Conservation (phyloP, 2,888 invertebrate species). For the Lypha dubia region DNA sequence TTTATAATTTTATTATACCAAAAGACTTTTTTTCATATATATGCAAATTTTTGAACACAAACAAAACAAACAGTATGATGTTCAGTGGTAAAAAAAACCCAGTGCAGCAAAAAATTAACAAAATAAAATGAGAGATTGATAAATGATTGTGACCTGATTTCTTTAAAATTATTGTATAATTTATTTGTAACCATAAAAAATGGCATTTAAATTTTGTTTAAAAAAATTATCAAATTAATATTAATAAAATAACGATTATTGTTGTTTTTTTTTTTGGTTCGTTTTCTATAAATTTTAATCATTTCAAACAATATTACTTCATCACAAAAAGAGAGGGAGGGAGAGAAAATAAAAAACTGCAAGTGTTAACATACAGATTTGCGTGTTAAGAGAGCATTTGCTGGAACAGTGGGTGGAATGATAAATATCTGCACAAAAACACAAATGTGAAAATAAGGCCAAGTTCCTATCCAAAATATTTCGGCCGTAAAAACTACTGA, state of each 20-base stretch:
- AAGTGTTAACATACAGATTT: background rate
- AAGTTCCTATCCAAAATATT: no score
- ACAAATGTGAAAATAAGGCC: no score
- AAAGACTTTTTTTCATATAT: constrained; percentile 12
- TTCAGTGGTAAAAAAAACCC: constrained; percentile 29
- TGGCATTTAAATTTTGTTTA: constrained; percentile 39
- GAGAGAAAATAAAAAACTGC: background rate
- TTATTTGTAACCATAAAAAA: constrained; percentile 35
- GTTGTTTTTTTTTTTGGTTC: background rate
- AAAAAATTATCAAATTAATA: constrained; percentile 55
- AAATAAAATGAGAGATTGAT: no score
- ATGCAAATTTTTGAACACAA: constrained; percentile 33
- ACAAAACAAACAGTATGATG: background rate
- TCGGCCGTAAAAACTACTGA: no score
- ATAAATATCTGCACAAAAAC: background rate
- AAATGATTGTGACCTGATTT: constrained; percentile 70
- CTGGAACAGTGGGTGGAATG: constrained; percentile 4
- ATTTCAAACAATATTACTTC: constrained; percentile 33
- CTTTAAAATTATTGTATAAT: constrained; percentile 58
- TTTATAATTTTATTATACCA: constrained; percentile 46
- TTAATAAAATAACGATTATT: constrained; percentile 55
- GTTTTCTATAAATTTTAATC: constrained; percentile 23
- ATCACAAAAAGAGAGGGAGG: background rate
- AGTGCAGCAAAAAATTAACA: constrained; percentile 12
- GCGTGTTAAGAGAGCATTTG: constrained; percentile 9